These are phyloP conservation scores for Furcifer pardalis DNA, from an alignment of 2,797 vertebrate genomes.

Conservation along the genomic window DNA sequence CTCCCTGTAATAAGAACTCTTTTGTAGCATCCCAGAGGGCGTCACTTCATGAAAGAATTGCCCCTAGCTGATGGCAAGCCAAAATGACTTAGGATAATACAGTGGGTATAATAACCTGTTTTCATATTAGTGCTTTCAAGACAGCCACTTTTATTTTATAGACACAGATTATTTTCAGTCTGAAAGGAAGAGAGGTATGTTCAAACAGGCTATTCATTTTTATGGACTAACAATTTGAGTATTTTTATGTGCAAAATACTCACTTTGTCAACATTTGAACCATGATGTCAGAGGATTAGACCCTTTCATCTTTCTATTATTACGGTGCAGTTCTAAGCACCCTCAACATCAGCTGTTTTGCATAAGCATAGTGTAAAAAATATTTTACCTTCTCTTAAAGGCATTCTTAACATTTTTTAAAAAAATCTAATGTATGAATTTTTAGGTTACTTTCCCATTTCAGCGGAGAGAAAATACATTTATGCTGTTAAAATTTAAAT, in stretches of 20 bases:
- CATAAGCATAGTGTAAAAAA: neutral
- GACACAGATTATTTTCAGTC: neutral
- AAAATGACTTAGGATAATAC: neutral
- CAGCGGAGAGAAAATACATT: neutral
- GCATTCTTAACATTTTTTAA: too few relatives aligned
- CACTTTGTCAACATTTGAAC: conserved; percentile 14
- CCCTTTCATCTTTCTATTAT: neutral
- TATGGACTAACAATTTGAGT: neutral
- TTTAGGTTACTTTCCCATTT: rapidly evolving
- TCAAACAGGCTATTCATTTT: neutral
- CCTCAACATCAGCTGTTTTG: neutral
- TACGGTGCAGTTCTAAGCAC: neutral
- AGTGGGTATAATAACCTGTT: neutral
- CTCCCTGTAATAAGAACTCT: neutral
- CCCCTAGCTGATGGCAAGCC: neutral
- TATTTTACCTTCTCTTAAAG: too few relatives aligned
- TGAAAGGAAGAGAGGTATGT: neutral
- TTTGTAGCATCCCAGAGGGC: too few relatives aligned
- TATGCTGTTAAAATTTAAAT: neutral
- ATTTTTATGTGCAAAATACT: conserved; percentile 11
- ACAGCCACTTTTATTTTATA: neutral
- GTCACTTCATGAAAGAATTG: too few relatives aligned
- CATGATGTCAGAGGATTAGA: rapidly evolving
- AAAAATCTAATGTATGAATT: neutral
- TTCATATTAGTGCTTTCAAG: neutral